Evolutionary conservation across 2,797 vertebrate genomes (phyloP).

Genomic region (Otolemur crassicaudatus): DNA sequence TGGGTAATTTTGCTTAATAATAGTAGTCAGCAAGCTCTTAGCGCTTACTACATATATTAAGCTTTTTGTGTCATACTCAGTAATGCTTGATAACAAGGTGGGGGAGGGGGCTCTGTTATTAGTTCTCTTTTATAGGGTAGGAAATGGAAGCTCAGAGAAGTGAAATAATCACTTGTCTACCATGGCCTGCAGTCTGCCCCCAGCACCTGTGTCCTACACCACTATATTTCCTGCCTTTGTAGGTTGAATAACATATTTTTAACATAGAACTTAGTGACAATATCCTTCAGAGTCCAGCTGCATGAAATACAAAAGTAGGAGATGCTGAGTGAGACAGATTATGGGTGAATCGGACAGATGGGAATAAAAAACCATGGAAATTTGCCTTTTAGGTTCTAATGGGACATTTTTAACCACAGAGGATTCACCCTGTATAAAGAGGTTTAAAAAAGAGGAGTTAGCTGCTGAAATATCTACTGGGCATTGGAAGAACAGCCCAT

Average conservation of each 20-base stretch:
- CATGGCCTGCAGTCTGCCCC: neutral
- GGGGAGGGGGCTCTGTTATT: neutral
- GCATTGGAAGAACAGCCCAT: neutral
- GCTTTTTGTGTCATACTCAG: neutral
- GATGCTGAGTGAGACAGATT: neutral
- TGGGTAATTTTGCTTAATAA: neutral
- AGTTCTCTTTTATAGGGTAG: neutral
- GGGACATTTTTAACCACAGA: neutral
- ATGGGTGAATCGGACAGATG: neutral
- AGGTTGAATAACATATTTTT: neutral
- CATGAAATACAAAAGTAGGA: neutral
- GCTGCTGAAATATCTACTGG: neutral
- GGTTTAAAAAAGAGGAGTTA: conserved; percentile 20
- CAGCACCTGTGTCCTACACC: neutral
- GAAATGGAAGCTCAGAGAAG: neutral
- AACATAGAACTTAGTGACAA: neutral
- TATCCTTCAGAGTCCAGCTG: neutral
- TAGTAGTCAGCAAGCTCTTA: neutral
- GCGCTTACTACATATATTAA: neutral
- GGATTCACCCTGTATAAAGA: neutral
- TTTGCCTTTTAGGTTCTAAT: neutral
- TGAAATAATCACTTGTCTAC: neutral
- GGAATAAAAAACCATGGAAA: neutral
- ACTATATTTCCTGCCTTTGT: neutral
- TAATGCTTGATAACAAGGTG: neutral